A percentile compares a stretch with the other conserved stretches of the same genome.
Evolutionary conservation across 35 echinoderm and acorn worm species (phyloP).

Genomic region (Anneissia japonica): DNA sequence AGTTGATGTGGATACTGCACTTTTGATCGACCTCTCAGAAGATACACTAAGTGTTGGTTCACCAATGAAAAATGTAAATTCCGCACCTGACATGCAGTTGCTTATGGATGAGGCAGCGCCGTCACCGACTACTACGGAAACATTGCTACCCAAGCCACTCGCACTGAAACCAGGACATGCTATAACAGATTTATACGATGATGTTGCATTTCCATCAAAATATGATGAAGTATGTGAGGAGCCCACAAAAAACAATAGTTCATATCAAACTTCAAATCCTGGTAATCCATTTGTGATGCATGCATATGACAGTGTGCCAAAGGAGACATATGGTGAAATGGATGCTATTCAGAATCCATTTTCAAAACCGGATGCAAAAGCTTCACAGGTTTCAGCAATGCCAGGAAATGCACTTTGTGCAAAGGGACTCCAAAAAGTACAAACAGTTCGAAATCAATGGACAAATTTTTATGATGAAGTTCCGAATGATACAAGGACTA

Average conservation of each 20-base stretch:
- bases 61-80: not conserved
- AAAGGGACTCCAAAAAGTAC: not conserved
- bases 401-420: not conserved
- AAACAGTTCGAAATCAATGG: constrained; percentile 34
- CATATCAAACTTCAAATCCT: not conserved
- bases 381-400: not conserved
- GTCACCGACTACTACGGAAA: not conserved
- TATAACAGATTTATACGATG: not conserved
- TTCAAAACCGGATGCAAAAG: not conserved
- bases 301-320: not conserved
- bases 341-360: not conserved
- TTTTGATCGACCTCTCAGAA: not conserved
- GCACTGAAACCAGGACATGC: not conserved
- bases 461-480: constrained; percentile 90
- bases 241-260: not conserved
- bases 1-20: not conserved
- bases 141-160: not conserved
- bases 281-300: not conserved
- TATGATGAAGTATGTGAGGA: not conserved
- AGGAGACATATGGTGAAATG: not conserved
- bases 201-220: not conserved
- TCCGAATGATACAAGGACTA: not conserved
- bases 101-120: not conserved
- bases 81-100: not conserved
- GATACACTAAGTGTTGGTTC: not conserved